phyloP scores from a whole-genome alignment of 2,797 vertebrate genomes.

The Crax fasciolata region DNA sequence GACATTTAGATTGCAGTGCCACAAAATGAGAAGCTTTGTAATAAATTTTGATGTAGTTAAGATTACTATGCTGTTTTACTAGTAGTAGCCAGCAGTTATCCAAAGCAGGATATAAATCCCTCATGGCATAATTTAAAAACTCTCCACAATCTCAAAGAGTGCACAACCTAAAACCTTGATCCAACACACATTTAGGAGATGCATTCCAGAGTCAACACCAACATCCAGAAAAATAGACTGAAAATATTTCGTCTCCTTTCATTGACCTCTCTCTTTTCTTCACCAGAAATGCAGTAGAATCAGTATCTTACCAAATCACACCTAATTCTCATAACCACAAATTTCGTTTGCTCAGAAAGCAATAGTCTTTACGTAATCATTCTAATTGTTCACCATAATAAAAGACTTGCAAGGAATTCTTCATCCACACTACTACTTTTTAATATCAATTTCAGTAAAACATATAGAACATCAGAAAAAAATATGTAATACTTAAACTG shows the following conservation, averaged over 20 bases:
- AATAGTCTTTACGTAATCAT: neutral
- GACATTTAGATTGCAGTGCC: neutral
- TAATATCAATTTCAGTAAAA: neutral
- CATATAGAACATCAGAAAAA: neutral
- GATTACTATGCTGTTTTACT: neutral
- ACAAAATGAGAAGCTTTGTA: neutral
- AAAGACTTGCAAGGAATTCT: neutral
- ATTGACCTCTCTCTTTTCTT: conserved; percentile 4
- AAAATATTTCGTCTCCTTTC: neutral
- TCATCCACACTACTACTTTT: neutral
- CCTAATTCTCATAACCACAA: neutral
- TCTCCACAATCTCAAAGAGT: neutral
- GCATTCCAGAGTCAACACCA: neutral
- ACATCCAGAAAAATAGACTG: neutral
- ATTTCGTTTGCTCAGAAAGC: neutral
- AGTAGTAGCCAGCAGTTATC: neutral
- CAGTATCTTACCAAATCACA: neutral
- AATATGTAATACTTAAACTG: neutral
- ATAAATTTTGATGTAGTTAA: neutral
- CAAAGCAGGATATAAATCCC: neutral
- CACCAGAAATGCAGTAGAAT: neutral
- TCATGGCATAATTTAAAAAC: neutral
- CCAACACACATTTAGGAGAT: neutral
- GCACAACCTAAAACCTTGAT: neutral
- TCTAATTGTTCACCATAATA: neutral